Percentiles rank a stretch among this genome's conserved stretches.
These are phyloP conservation scores for Leptestheria dahalacensis DNA, from an alignment of 1,140 invertebrate genomes.

Conservation along the genomic window DNA sequence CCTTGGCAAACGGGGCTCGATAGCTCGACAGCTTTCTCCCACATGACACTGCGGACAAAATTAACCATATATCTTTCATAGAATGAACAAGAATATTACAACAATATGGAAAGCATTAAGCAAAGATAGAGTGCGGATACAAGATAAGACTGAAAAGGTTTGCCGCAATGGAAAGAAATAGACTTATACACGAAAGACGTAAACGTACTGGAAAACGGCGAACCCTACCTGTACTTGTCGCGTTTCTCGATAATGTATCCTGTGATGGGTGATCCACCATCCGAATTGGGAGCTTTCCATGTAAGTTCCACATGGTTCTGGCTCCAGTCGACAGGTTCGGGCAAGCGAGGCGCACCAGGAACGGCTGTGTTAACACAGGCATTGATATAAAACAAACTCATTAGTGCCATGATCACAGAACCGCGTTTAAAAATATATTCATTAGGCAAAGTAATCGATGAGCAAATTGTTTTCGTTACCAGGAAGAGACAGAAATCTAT, in stretches of 20 bases:
- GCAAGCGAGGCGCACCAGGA: conserved; percentile 65
- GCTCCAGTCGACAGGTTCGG: conserved; percentile 80
- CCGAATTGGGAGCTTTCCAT: conserved; percentile 59
- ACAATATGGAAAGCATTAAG: too few relatives aligned
- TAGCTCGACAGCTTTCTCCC: conserved; percentile 78
- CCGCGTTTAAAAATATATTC: neutral
- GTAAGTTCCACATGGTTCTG: conserved; percentile 75
- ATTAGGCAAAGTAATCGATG: conserved; percentile 20
- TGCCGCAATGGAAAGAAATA: too few relatives aligned
- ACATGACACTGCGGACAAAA: conserved; percentile 49
- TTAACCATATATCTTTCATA: too few relatives aligned
- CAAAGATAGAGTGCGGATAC: too few relatives aligned
- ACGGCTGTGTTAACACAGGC: conserved; percentile 36
- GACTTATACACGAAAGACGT: too few relatives aligned
- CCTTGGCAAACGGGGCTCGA: conserved; percentile 51
- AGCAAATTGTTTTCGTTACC: too few relatives aligned
- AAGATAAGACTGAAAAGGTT: too few relatives aligned
- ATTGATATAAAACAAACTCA: conserved; percentile 3
- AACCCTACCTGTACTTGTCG: conserved; percentile 61
- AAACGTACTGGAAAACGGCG: too few relatives aligned
- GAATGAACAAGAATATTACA: too few relatives aligned
- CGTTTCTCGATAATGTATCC: conserved; percentile 95
- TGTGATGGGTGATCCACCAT: conserved; percentile 81
- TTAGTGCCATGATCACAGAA: neutral
- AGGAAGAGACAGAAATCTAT: too few relatives aligned